phyloP scores from a whole-genome alignment of 2,113 vertebrate species.

The Protobothrops flavoviridis region DNA sequence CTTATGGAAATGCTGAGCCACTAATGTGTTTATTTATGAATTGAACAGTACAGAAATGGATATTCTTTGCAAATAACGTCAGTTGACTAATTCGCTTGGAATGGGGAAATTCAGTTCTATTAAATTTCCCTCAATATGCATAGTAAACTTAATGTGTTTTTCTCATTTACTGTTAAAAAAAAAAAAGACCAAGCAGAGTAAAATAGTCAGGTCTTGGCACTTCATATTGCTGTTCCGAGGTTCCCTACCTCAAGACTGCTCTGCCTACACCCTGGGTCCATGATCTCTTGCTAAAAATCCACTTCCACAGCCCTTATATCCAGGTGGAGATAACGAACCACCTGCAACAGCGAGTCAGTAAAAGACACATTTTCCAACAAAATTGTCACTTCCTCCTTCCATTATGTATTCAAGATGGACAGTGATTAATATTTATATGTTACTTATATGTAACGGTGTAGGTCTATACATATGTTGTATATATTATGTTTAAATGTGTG shows the following conservation, averaged over 20 bases:
- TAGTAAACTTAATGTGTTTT: background rate
- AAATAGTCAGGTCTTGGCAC: background rate
- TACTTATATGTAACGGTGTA: too few relatives aligned
- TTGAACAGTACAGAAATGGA: background rate
- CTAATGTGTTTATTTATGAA: background rate
- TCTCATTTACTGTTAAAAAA: background rate
- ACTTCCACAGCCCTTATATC: slow-evolving; percentile 24
- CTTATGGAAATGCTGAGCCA: background rate
- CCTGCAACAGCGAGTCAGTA: slow-evolving; percentile 28
- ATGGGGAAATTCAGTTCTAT: background rate
- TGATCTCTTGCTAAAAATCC: slow-evolving; percentile 16
- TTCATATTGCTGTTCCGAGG: background rate
- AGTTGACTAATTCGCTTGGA: background rate
- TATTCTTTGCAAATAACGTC: background rate
- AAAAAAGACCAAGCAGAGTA: slow-evolving; percentile 9
- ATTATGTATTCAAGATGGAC: too few relatives aligned
- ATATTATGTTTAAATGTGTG: too few relatives aligned
- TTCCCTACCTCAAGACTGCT: slow-evolving; percentile 18
- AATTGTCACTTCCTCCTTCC: background rate
- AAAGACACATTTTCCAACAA: slow-evolving; percentile 26
- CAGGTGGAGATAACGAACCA: slow-evolving; percentile 7
- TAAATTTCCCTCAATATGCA: background rate
- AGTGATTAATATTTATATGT: too few relatives aligned
- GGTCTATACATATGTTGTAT: too few relatives aligned
- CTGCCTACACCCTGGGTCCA: slow-evolving; percentile 8